Evolutionary conservation across 1,140 invertebrate genomes (phyloP), one percentile per base, ranked within the genome.

Genomic region (Anoplophora glabripennis): DNA sequence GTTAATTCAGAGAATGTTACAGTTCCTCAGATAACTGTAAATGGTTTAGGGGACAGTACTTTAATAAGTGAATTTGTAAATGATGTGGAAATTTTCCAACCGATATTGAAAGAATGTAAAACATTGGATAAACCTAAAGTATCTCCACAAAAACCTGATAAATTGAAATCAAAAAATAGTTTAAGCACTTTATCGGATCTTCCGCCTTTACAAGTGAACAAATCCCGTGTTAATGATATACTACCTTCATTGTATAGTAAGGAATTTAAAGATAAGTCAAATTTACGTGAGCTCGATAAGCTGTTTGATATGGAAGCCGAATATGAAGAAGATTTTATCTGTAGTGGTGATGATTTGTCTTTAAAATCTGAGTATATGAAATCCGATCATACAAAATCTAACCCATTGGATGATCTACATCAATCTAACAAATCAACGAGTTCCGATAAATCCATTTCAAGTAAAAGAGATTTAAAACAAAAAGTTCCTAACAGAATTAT

Each of bases 301-400:
- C 38, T 64, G 11, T 69, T 69, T 52, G 63, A 69, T 46, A 60
- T 67, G 45, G 63, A 65, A 38, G 45, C 37, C 11, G 66, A 68
- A 37, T 69, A 71, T 53, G 70, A 74, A 63, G 70, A 74, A 52
- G 68, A 72, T 59, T 74, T 74, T 59, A 66, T 71, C 48, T 69
- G 59, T 38, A 63, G 57, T 14, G 61, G 59, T 49, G 57, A 65
- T 57, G 57, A 60, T 34, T 57, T 53, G 10, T 59, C 57, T 12
- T 28, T 61, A 34, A 56, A 38, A 37, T 21, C 17, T 36, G 8
- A 34, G 17, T n/a, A 8, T 14, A 11, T 45, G 34, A 38, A 55
- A 28, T 56, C 53, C 8, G 52, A 38, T 36, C 12, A 33, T 14
- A 36, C 34, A 1, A 59, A 59, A 38, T 38, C 17, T 36, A 59